Base-by-base conservation (phyloP, 2,113 vertebrate species). In the Nematolebias whitei region DNA sequence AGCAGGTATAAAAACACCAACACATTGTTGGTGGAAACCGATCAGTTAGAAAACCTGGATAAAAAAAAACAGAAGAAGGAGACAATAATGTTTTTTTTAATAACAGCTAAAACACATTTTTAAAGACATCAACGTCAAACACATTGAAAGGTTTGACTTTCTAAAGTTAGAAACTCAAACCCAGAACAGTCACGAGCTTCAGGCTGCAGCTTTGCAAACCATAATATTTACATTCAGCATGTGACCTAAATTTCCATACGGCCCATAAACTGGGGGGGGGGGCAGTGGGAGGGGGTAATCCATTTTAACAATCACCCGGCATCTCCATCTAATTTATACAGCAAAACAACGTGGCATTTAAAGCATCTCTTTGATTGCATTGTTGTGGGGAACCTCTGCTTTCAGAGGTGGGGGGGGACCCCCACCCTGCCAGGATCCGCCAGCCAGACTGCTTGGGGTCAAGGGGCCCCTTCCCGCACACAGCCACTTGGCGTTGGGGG, bases 291-390 rank as follows among this genome's bases (percentile, higher is more conserved):
- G 66, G 73, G 74, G 76, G 45, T 90, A 86, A 90, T 91, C 85
- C 82, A 85, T 91, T 72, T 87, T 88, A 86, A 85, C 73, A 13
- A 83, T 72, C 12, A 19, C 19, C 20, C 52, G 57, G 61, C 63
- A 72, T 75, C 71, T 48, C 71, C 57, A 40, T 86, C 71, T 83
- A 74, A 90, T 85, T 85, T 82, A 85, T 84, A 75, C 76, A 12
- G 15, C 71, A 80, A 86, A 89, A 91, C 88, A 90, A 90, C 81
- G 83, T 88, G 88, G 78, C 83, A 85, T 82, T 83, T 82, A 77
- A 85, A 88, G 83, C 74, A 89, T 86, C 38, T 74, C 84, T 88
- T 89, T 91, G 85, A 91, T 90, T 86, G 73, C 56, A 84, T 89
- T 89, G 85, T 89, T 78, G 56, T 35, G 57, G 47, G 24, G 45